Evolutionary conservation across 2,888 invertebrate genomes (phyloP).

Genomic region (Dendrolimus pini): DNA sequence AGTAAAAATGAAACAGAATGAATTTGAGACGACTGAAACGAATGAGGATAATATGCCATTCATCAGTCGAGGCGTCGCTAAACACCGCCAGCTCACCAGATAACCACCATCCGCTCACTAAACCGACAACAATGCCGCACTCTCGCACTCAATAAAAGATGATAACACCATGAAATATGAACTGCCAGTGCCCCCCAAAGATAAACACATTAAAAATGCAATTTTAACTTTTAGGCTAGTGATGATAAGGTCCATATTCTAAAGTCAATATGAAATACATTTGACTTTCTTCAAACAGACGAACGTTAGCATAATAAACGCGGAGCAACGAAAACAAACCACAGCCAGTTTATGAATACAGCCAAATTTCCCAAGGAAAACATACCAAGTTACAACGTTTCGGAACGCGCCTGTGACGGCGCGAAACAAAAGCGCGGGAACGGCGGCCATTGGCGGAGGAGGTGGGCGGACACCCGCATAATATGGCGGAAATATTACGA

Average conservation of each 20-base stretch:
- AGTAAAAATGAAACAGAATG: not conserved
- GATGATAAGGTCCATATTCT: constrained; percentile 21
- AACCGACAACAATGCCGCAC: constrained; percentile 73
- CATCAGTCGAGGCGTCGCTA: constrained; percentile 62
- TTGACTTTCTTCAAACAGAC: constrained; percentile 35
- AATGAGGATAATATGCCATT: constrained; percentile 47
- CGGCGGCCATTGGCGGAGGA: constrained; percentile 68
- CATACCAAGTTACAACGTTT: constrained; percentile 67
- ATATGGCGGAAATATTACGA: constrained; percentile 75
- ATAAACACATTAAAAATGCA: constrained; percentile 17
- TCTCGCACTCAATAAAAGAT: constrained; percentile 76
- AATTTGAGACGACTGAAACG: not conserved
- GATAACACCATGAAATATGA: constrained; percentile 76
- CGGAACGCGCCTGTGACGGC: constrained; percentile 55
- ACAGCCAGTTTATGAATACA: constrained; percentile 57
- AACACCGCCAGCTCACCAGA: constrained; percentile 64
- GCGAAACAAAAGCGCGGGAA: constrained; percentile 76
- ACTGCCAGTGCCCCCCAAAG: constrained; percentile 61
- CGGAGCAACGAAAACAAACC: constrained; percentile 67
- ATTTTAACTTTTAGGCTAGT: constrained; percentile 17
- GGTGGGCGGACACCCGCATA: constrained; percentile 69
- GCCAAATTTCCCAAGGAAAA: constrained; percentile 69
- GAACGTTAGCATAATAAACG: constrained; percentile 55
- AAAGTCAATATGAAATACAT: constrained; percentile 18
- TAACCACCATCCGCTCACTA: constrained; percentile 68